phyloP scores from a whole-genome alignment of 2,797 vertebrate species.

The Darevskia nairensis region DNA sequence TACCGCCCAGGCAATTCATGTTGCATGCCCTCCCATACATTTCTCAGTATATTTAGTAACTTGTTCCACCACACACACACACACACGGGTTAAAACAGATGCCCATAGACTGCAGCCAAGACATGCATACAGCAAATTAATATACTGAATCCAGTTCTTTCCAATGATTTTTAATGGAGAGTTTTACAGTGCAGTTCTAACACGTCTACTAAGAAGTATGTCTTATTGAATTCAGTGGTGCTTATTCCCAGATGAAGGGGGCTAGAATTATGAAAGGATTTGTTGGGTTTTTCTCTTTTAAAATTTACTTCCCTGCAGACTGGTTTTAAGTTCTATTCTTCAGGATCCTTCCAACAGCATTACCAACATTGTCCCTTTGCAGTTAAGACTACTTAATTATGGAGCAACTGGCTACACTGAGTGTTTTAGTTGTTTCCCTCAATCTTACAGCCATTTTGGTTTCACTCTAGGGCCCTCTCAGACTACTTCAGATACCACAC shows the following conservation, averaged over 20 bases:
- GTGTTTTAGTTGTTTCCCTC: conserved; percentile 33
- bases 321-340: neutral
- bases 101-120: neutral
- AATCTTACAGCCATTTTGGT: conserved; percentile 1
- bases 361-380: rapidly evolving
- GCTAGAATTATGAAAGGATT: neutral
- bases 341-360: neutral
- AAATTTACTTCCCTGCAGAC: neutral
- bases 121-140: neutral
- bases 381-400: neutral
- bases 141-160: neutral
- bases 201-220: no score
- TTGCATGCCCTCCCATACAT: neutral
- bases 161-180: neutral
- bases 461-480: neutral
- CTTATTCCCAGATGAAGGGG: no score
- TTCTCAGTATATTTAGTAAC: neutral
- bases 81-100: neutral
- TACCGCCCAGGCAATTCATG: neutral
- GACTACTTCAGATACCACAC: neutral
- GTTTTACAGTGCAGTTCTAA: neutral
- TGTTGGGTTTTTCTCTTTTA: neutral
- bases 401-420: neutral
- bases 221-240: no score
- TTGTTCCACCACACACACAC: neutral